Evolutionary conservation across 2,797 vertebrate genomes (phyloP).

Genomic region (Echiichthys vipera): DNA sequence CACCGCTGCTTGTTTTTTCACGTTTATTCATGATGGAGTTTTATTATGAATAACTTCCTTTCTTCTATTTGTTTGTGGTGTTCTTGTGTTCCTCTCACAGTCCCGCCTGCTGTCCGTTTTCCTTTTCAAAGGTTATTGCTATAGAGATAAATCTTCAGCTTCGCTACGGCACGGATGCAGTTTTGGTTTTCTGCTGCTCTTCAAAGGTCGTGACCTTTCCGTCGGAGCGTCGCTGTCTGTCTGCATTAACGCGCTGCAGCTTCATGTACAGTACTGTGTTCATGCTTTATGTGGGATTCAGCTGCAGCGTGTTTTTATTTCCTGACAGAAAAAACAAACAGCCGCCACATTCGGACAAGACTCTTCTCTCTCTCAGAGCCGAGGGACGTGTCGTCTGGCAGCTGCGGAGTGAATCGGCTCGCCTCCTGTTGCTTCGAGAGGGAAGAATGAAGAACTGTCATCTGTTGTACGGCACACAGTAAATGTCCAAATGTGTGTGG

Average conservation of each 20-base stretch:
- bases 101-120: not conserved
- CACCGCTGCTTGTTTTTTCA: not conserved
- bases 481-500: not conserved
- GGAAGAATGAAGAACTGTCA: not conserved
- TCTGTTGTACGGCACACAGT: not conserved
- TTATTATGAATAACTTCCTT: not conserved
- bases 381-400: not conserved
- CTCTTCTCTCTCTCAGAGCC: not conserved
- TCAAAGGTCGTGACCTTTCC: constrained; percentile 32
- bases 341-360: no score
- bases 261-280: not conserved
- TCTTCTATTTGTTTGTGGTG: not conserved
- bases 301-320: no score
- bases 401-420: no score
- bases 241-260: not conserved
- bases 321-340: not conserved
- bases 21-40: no score
- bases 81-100: not conserved
- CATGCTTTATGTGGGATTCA: not conserved
- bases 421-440: not conserved
- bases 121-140: constrained; percentile 19
- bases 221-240: not conserved
- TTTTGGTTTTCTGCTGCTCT: constrained; percentile 1
- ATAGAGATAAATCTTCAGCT: constrained; percentile 14
- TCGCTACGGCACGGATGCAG: not conserved